These are phyloP conservation scores for Peromyscus eremicus DNA, from an alignment of 2,797 vertebrate species.

Conservation along the genomic window DNA sequence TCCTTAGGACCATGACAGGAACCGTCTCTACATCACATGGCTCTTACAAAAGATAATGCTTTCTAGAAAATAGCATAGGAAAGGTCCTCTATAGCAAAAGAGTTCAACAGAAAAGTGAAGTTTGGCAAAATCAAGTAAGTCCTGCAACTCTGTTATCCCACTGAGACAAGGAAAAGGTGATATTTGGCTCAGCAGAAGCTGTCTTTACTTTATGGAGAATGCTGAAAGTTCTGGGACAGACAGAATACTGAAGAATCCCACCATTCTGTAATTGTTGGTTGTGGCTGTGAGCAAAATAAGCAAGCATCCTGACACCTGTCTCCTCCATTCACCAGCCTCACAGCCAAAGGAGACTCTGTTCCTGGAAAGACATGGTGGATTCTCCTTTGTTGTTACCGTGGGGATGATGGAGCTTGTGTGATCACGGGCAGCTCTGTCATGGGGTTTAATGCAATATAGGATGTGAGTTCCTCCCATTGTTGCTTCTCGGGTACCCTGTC, in stretches of 20 bases:
- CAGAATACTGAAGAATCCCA: background rate
- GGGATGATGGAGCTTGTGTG: background rate
- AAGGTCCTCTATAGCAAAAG: background rate
- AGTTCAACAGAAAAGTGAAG: too few relatives aligned
- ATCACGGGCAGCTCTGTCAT: too few relatives aligned
- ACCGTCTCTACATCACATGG: background rate
- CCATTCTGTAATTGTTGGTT: background rate
- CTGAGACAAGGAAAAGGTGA: too few relatives aligned
- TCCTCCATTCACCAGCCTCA: slow-evolving; percentile 66
- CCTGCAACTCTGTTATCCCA: background rate
- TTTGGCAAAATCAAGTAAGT: background rate
- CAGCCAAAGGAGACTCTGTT: background rate
- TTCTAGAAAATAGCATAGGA: background rate
- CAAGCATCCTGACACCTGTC: slow-evolving; percentile 26
- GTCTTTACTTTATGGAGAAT: background rate
- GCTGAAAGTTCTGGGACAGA: background rate
- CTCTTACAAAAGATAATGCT: background rate
- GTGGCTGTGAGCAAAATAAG: background rate
- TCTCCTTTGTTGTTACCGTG: background rate
- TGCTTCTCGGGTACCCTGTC: background rate
- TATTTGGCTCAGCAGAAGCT: background rate
- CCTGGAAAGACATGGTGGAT: background rate
- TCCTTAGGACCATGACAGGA: background rate
- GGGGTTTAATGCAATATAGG: background rate
- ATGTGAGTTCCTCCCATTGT: background rate